Percentiles rank a stretch among this genome's conserved stretches.
Evolutionary conservation across 2,888 invertebrate genomes (phyloP).

Genomic region (Clitarchus hookeri): DNA sequence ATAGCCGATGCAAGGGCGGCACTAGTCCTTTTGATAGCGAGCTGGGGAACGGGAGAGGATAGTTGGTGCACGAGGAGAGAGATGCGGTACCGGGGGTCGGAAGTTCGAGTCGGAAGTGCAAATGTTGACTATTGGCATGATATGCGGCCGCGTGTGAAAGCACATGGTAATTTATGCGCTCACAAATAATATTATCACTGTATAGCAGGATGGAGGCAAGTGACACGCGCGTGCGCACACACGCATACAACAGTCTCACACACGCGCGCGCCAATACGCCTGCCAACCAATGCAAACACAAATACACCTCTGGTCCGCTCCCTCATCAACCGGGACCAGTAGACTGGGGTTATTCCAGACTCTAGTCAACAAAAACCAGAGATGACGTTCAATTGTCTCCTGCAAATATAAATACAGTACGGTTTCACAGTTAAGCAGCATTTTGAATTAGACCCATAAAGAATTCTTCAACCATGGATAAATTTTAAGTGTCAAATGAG

Average conservation of each 20-base stretch:
- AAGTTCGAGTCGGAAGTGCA: constrained; percentile 31
- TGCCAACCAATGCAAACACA: constrained; percentile 21
- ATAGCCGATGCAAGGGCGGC: neutral
- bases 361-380: neutral
- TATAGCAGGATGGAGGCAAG: neutral
- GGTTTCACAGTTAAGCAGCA: no score
- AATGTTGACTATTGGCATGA: constrained; percentile 38
- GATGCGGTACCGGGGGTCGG: constrained; percentile 28
- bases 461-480: no score
- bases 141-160: constrained; percentile 36
- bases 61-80: neutral
- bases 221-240: neutral
- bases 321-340: neutral
- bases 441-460: no score
- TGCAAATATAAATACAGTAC: no score
- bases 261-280: neutral
- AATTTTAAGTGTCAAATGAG: no score
- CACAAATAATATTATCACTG: constrained; percentile 47
- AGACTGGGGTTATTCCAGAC: neutral
- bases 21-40: neutral
- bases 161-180: constrained; percentile 39
- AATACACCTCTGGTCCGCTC: constrained; percentile 25
- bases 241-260: neutral
- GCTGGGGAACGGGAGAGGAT: neutral
- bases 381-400: neutral